Conservation (phyloP, 2,797 vertebrate species). For the Coreius guichenoti region DNA sequence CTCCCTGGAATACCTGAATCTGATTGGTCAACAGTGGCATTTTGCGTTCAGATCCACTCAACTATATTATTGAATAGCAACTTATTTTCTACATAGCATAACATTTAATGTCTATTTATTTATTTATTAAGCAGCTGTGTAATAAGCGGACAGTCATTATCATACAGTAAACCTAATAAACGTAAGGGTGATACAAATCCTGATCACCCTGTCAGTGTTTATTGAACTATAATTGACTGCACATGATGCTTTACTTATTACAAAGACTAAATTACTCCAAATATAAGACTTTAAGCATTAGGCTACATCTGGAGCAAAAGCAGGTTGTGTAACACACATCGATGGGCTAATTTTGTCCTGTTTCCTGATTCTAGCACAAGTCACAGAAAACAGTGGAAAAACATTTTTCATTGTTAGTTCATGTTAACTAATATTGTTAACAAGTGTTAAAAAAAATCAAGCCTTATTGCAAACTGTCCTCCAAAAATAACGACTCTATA, state of each 20-base stretch:
- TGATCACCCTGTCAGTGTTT: neutral
- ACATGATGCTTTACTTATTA: neutral
- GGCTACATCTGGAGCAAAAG: neutral
- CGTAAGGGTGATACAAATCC: no score
- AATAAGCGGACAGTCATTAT: neutral
- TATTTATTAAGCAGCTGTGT: neutral
- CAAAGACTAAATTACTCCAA: neutral
- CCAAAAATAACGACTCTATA: no score
- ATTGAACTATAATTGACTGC: neutral
- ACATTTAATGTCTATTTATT: neutral
- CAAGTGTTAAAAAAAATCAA: neutral
- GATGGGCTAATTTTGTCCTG: neutral
- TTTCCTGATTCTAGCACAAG: neutral
- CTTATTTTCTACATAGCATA: neutral
- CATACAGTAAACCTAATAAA: neutral
- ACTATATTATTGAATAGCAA: neutral
- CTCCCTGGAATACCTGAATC: neutral
- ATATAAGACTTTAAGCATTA: neutral
- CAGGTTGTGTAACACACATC: neutral
- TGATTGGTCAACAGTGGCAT: neutral
- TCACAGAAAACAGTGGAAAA: no score
- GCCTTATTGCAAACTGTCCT: neutral
- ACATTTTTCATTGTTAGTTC: no score
- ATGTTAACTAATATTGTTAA: neutral
- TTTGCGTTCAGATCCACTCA: neutral